Conservation (phyloP, 2,113 vertebrate genomes). For the Bambusicola thoracicus region DNA sequence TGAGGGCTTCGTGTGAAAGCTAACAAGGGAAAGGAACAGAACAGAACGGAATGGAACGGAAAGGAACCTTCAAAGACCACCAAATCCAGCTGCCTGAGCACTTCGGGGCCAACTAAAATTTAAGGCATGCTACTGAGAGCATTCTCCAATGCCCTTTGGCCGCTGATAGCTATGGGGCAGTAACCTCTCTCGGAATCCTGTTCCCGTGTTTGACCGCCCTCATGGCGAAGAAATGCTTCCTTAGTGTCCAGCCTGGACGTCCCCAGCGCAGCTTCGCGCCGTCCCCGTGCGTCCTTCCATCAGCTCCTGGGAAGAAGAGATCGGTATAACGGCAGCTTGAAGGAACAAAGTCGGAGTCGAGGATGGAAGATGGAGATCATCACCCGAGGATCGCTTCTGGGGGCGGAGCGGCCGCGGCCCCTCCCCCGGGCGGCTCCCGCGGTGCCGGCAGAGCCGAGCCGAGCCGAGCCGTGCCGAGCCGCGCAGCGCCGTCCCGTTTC, state of each 20-base stretch:
- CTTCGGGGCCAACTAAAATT: background rate
- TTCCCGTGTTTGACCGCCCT: background rate
- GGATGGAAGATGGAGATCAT: background rate
- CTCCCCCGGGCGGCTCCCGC: background rate
- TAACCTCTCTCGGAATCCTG: background rate
- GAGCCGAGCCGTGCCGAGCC: rapidly evolving
- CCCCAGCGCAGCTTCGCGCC: background rate
- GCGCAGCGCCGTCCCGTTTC: rapidly evolving
- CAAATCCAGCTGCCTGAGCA: background rate
- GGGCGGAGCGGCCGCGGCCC: background rate
- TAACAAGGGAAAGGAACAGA: background rate
- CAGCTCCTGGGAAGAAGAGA: background rate
- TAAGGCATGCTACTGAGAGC: background rate
- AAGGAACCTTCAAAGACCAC: background rate
- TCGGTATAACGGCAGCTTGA: background rate
- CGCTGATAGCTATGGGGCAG: background rate
- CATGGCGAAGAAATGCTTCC: background rate
- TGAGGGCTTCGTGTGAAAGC: background rate
- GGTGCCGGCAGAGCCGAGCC: background rate
- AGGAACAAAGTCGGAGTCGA: background rate
- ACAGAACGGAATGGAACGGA: background rate
- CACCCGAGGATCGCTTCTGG: background rate
- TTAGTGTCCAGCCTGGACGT: background rate
- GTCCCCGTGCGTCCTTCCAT: background rate
- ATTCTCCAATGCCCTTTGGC: background rate